phyloP scores from a whole-genome alignment of 1,140 invertebrate species.

The Apis florea region DNA sequence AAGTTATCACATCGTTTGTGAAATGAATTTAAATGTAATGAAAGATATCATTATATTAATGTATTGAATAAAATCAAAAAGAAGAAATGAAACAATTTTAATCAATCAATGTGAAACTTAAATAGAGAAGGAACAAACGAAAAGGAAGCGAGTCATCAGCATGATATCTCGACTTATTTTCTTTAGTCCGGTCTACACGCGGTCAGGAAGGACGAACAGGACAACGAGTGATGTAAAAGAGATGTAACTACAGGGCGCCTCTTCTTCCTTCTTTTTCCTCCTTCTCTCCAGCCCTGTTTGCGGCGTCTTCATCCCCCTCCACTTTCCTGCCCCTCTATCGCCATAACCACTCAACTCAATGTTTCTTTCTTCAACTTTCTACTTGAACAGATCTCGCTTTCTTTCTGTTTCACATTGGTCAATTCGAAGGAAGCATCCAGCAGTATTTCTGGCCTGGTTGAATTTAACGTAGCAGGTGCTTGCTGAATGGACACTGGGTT shows the following conservation, averaged over 20 bases:
- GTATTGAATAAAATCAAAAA: neutral
- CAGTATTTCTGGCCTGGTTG: conserved; percentile 45
- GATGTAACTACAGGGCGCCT: conserved; percentile 57
- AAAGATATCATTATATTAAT: neutral
- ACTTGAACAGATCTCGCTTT: neutral
- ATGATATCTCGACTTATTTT: conserved; percentile 58
- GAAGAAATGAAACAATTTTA: neutral
- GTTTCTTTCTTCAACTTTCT: neutral
- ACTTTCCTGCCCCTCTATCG: conserved; percentile 1
- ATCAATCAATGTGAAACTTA: neutral
- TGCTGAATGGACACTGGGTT: conserved; percentile 62
- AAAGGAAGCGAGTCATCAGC: conserved; percentile 45
- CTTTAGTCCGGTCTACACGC: conserved; percentile 26
- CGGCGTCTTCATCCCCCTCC: conserved; percentile 13
- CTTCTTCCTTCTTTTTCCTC: conserved; percentile 26
- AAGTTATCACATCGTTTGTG: no score
- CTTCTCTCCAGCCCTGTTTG: conserved; percentile 6
- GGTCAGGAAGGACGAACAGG: conserved; percentile 42
- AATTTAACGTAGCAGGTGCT: conserved; percentile 69
- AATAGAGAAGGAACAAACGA: neutral
- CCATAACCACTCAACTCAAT: neutral
- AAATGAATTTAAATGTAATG: no score
- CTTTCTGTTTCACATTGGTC: conserved; percentile 3
- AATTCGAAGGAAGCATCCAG: conserved; percentile 33
- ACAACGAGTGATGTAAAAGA: conserved; percentile 60